phyloP scores from a whole-genome alignment of 2,797 vertebrate species.

The Sebastiscus albofasciatus region DNA sequence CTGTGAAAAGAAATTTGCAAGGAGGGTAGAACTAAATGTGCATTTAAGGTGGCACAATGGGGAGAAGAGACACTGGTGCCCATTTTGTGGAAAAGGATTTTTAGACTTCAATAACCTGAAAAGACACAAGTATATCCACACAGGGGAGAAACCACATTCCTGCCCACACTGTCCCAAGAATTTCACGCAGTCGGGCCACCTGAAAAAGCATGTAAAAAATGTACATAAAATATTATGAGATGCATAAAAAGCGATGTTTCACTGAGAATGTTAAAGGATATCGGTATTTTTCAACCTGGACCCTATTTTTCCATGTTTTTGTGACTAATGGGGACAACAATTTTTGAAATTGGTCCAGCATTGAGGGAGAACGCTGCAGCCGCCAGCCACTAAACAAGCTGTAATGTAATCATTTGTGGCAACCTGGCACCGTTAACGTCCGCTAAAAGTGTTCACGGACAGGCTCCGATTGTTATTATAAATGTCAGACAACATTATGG shows the following conservation, averaged over 20 bases:
- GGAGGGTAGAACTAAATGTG: constrained; percentile 78
- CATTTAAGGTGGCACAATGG: constrained; percentile 82
- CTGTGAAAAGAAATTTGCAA: constrained; percentile 79
- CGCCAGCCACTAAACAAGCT: too few species aligned
- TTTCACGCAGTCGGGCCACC: constrained; percentile 81
- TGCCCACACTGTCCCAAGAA: constrained; percentile 79
- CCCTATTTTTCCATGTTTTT: too few species aligned
- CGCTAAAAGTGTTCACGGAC: too few species aligned
- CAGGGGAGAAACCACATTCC: constrained; percentile 82
- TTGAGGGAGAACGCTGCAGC: too few species aligned
- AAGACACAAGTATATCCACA: constrained; percentile 82
- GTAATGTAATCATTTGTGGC: too few species aligned
- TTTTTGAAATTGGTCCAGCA: too few species aligned
- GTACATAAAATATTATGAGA: constrained; percentile 55
- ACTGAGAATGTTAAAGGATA: neutral
- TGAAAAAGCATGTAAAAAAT: constrained; percentile 79
- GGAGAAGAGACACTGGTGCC: constrained; percentile 82
- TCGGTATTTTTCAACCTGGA: neutral
- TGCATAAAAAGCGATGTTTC: neutral
- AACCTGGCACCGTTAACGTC: too few species aligned
- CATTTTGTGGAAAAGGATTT: constrained; percentile 82
- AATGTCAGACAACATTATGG: too few species aligned
- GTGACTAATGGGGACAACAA: too few species aligned
- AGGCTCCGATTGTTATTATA: too few species aligned
- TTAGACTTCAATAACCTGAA: constrained; percentile 83